These are phyloP conservation scores for Cettia cetti DNA, from an alignment of 2,113 vertebrate genomes.

Conservation along the genomic window DNA sequence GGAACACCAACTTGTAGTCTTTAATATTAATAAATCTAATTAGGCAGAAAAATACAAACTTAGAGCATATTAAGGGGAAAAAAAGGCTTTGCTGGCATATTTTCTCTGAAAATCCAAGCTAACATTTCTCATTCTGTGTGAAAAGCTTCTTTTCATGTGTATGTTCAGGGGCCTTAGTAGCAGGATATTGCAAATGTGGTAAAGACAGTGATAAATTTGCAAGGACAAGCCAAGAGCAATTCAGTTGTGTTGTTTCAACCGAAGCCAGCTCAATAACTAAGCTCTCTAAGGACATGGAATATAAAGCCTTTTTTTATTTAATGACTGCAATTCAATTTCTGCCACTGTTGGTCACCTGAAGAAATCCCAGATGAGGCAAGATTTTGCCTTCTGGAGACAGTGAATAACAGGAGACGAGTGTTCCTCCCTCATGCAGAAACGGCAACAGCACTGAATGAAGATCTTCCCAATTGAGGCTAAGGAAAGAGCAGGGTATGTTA, in stretches of 20 bases:
- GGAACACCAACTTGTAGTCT: background rate
- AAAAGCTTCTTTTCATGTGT: background rate
- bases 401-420: background rate
- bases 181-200: background rate
- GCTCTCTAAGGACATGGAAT: background rate
- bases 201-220: background rate
- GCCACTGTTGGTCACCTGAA: background rate
- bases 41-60: background rate
- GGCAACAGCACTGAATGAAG: background rate
- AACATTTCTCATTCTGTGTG: background rate
- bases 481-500: background rate
- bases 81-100: background rate
- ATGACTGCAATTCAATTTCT: background rate
- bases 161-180: background rate
- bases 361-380: background rate
- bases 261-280: background rate
- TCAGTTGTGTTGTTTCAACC: background rate
- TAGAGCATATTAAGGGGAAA: background rate
- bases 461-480: background rate
- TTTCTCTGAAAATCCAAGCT: background rate
- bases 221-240: constrained; percentile 20
- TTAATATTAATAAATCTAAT: constrained; percentile 36
- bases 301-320: background rate
- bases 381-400: background rate
- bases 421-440: background rate